These are phyloP conservation scores for Euspilapteryx auroguttella DNA, from an alignment of 2,888 invertebrate genomes.

Conservation along the genomic window DNA sequence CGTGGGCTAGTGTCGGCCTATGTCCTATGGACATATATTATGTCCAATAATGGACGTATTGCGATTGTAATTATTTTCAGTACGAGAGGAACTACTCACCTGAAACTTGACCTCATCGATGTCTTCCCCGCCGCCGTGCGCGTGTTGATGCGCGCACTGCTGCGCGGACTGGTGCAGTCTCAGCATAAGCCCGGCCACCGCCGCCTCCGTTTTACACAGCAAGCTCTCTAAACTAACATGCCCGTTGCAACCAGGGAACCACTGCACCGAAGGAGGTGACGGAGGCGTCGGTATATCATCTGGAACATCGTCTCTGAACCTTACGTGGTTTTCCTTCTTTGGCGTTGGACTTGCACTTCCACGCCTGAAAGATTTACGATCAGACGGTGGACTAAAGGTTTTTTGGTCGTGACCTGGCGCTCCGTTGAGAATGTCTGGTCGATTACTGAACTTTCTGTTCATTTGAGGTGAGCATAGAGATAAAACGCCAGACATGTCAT, in stretches of 20 bases:
- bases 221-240: conserved; percentile 63
- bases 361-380: conserved; percentile 28
- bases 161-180: conserved; percentile 71
- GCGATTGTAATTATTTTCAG: no score
- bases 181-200: conserved; percentile 68
- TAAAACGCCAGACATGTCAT: conserved; percentile 37
- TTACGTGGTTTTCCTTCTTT: conserved; percentile 43
- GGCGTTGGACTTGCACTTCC: conserved; percentile 32
- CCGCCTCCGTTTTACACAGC: conserved; percentile 69
- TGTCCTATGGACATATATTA: no score
- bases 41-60: no score
- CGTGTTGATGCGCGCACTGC: conserved; percentile 72
- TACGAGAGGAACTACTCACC: conserved; percentile 32
- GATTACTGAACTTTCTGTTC: conserved; percentile 47
- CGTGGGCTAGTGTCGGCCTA: no score
- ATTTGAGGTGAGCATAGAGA: conserved; percentile 60
- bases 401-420: conserved; percentile 33
- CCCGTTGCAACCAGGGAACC: conserved; percentile 47
- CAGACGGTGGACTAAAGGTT: conserved; percentile 36
- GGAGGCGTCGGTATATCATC: conserved; percentile 51
- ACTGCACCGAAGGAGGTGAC: conserved; percentile 40
- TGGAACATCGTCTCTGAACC: conserved; percentile 44
- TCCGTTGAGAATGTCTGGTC: conserved; percentile 43
- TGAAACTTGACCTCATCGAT: conserved; percentile 79
- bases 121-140: conserved; percentile 73